Evolutionary conservation across 2,113 vertebrate genomes (phyloP).

Genomic region (Anoplopoma fimbria): DNA sequence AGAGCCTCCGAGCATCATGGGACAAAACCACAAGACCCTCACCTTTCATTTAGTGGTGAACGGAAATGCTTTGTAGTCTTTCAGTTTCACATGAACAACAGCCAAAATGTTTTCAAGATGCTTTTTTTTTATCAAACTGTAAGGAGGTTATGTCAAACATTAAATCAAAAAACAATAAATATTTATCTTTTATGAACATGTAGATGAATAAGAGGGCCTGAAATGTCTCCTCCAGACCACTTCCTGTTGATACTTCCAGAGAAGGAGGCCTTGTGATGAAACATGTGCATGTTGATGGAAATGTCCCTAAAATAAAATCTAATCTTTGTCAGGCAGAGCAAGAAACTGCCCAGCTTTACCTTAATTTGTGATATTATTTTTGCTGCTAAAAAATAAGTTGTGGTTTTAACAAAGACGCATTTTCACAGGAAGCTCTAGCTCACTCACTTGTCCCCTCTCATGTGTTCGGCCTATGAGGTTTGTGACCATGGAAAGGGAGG

Average conservation of each 20-base stretch:
- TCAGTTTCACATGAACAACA: neutral
- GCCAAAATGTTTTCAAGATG: neutral
- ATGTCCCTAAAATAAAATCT: neutral
- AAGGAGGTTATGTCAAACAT: neutral
- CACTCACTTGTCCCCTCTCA: neutral
- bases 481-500: conserved; percentile 23
- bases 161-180: neutral
- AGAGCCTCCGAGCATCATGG: conserved; percentile 39
- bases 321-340: no score
- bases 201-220: neutral
- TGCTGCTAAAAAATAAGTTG: no score
- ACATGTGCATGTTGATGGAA: neutral
- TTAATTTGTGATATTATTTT: no score
- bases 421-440: conserved; percentile 52
- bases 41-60: fast-evolving
- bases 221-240: conserved; percentile 3
- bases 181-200: neutral
- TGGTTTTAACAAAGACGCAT: conserved; percentile 31
- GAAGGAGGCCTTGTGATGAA: neutral
- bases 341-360: neutral
- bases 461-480: neutral
- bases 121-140: neutral
- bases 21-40: conserved; percentile 66
- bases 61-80: neutral
- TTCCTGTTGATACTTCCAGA: conserved; percentile 49